Base-by-base conservation (phyloP, 2,888 invertebrate genomes). In the Agonum fuliginosum region DNA sequence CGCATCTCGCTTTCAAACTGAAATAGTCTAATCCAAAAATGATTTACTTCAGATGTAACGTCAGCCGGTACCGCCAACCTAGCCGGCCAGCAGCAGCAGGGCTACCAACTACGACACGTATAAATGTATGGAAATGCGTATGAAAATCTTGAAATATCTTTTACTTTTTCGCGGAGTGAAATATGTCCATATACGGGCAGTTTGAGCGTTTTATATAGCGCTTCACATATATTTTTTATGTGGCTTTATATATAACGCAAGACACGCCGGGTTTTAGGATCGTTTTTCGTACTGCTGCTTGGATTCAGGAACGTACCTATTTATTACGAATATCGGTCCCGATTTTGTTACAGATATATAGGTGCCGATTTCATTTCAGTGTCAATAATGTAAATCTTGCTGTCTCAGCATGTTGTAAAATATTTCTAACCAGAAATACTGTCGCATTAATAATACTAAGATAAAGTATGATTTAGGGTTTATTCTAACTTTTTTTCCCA, bases 111-210 rank as follows among this genome's bases (percentile, higher is more conserved):
- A 30, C 41, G 81, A 81, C 83, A 82, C 80, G 81, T 82, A 83
- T 83, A 83, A 83, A 83, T 83, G 82, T 82, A 83, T 82, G 82
- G 81, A 83, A 83, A 82, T 83, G 80, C 78, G 80, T 80, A 79
- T 79, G 80, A 82, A 70, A 82, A 83, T 82, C 82, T 82, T 83
- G 82, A 81, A 82, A 82, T 82, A 82, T 83, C 81, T 82, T 82
- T 81, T 80, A 81, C 80, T 79, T 79, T 79, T 74, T 73, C 72
- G 46, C 54, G 17, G 74, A 58, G 73, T 81, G 81, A 83, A 81
- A 81, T 83, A 82, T 83, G 81, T 79, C 78, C 80, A 79, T 78
- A 78, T 79, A 81, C 78, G 81, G 79, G 78, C 79, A 80, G 80
- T 79, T 79, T 58, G 22, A 41, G 41, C 34, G 54, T 72, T 72